phyloP scores from a whole-genome alignment of 2,888 invertebrate species.

The Volucella zonaria region DNA sequence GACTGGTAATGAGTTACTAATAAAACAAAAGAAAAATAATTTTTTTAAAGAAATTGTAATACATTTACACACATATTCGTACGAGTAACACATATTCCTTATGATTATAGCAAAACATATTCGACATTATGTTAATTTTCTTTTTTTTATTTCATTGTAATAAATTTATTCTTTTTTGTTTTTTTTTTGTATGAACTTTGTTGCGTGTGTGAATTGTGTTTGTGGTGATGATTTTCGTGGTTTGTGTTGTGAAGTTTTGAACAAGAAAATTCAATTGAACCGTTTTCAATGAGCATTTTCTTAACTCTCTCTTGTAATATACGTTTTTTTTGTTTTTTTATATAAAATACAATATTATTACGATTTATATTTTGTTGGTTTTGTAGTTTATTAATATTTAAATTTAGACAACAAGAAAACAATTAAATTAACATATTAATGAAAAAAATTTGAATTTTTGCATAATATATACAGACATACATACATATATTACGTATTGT shows the following conservation, averaged over 20 bases:
- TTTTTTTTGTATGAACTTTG: conserved; percentile 46
- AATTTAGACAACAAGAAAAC: conserved; percentile 17
- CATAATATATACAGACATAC: conserved; percentile 7
- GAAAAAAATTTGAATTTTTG: conserved; percentile 20
- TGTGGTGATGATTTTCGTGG: conserved; percentile 42
- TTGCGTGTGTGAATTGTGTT: conserved; percentile 50
- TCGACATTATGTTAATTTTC: conserved; percentile 3
- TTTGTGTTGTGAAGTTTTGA: conserved; percentile 59
- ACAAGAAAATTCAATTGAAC: conserved; percentile 34
- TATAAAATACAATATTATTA: conserved; percentile 18
- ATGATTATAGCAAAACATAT: conserved; percentile 51
- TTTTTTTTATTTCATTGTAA: not conserved
- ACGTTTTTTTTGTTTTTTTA: conserved; percentile 44
- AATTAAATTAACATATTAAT: conserved; percentile 44
- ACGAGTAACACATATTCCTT: conserved; percentile 16
- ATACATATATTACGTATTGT: conserved; percentile 31
- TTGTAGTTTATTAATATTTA: conserved; percentile 45
- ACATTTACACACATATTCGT: conserved; percentile 36
- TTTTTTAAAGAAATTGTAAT: conserved; percentile 43
- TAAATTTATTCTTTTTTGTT: not conserved
- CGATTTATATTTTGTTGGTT: conserved; percentile 32
- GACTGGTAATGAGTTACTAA: conserved; percentile 73
- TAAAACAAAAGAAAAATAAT: not conserved
- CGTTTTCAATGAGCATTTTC: conserved; percentile 50
- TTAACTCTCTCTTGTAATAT: conserved; percentile 54